Base-by-base conservation (phyloP, 2,888 invertebrate species). In the Calephelis perditalis region DNA sequence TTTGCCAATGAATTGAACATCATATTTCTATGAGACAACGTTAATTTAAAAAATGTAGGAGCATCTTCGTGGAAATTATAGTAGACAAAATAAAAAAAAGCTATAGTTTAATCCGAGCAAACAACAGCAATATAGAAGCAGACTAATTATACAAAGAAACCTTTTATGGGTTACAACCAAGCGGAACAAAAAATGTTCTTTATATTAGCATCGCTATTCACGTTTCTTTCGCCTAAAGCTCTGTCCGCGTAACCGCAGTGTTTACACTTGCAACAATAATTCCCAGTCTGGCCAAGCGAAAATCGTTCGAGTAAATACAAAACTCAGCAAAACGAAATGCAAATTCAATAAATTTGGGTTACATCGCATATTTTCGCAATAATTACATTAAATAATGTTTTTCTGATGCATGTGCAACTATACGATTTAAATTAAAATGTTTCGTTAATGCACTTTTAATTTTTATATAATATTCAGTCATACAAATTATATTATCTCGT, bases 231-330 rank as follows among this genome's bases (percentile, higher is more conserved):
- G 52, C 52, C 52, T 35, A 52, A 49, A 52, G 52, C 36, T 35
- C 35, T 35, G 35, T 52, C 52, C 36, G 52, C 52, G 26, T 52
- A 52, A 52, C 52, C 52, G 52, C 52, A 52, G 52, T 52, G 52
- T 52, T 52, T 52, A 36, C 52, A 35, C 52, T 52, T 35, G 35
- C 52, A 35, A 52, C n/a, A 36, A 52, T 52, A 52, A 52, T 52
- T 52, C 35, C 52, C 52, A 52, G 52, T 11, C 11, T 36, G 52
- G 35, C 52, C 52, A 52, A 35, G 52, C 52, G 35, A 52, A 52
- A 52, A 52, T 52, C 52, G 52, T 52, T 52, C 52, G 26, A 52
- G 52, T 52, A 52, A 52, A 52, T 52, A 52, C 52, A 9, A 35
- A 52, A 26, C 26, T 52, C 52, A 52, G 52, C 52, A 5, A 10